These are phyloP conservation scores for Peromyscus leucopus DNA, from an alignment of 2,113 vertebrate species.

Conservation along the genomic window DNA sequence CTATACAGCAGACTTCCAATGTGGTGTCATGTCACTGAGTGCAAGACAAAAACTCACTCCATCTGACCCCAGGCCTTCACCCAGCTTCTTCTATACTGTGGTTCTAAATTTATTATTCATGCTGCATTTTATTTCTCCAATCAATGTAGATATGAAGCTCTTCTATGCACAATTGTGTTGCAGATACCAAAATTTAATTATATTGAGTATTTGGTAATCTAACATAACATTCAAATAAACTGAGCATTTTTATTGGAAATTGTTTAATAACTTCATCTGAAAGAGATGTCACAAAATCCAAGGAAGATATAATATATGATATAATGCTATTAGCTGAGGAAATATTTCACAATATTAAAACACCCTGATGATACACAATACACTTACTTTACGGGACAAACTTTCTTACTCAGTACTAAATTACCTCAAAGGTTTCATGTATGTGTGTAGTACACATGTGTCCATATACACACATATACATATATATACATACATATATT, in stretches of 20 bases:
- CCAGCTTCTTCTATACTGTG: constrained; percentile 14
- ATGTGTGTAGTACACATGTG: neutral
- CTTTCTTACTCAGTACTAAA: constrained; percentile 29
- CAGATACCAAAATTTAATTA: constrained; percentile 39
- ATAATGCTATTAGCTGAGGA: constrained; percentile 13
- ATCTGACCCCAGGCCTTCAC: constrained; percentile 77
- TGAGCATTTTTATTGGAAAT: constrained; percentile 50
- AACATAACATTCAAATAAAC: constrained; percentile 36
- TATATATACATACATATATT: neutral
- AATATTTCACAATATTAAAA: constrained; percentile 58
- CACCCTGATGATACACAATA: neutral
- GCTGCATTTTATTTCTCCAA: constrained; percentile 47
- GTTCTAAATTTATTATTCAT: constrained; percentile 70
- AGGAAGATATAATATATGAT: neutral
- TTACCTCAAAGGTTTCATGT: neutral
- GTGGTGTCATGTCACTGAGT: constrained; percentile 51
- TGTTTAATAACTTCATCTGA: constrained; percentile 30
- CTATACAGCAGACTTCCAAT: constrained; percentile 71
- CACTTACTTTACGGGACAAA: neutral
- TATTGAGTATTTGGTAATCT: constrained; percentile 34
- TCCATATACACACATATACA: neutral
- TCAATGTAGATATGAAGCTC: constrained; percentile 26
- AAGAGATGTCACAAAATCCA: neutral
- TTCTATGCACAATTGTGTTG: neutral
- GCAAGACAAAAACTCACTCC: constrained; percentile 79